Evolutionary conservation across 2,113 vertebrate species (phyloP).

Genomic region (Rhineura floridana): DNA sequence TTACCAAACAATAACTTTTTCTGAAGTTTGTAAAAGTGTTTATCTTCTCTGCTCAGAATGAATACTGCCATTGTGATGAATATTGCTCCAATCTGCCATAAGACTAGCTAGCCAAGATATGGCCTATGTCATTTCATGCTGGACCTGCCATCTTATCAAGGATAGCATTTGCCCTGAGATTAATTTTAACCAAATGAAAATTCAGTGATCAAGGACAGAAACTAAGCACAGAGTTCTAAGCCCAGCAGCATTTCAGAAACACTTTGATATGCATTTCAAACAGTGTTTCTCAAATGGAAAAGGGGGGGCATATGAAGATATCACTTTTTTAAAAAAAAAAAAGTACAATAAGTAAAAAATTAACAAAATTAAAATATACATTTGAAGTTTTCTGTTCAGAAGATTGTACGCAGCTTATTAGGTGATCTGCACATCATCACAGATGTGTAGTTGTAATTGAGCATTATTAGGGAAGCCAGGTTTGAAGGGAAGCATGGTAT

Average conservation of each 20-base stretch:
- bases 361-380: too few relatives aligned
- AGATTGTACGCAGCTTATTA: too few relatives aligned
- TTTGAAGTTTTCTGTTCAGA: too few relatives aligned
- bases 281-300: too few relatives aligned
- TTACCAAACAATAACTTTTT: not conserved
- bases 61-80: not conserved
- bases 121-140: slow-evolving; percentile 34
- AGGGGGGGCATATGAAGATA: too few relatives aligned
- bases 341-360: too few relatives aligned
- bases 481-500: too few relatives aligned
- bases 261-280: slow-evolving; percentile 36
- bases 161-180: slow-evolving; percentile 35
- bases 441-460: too few relatives aligned
- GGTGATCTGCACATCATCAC: too few relatives aligned
- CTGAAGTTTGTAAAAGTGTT: not conserved
- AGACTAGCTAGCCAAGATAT: not conserved
- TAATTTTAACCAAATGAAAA: slow-evolving; percentile 42
- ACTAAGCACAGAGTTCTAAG: slow-evolving; percentile 13
- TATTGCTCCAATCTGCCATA: slow-evolving; percentile 13
- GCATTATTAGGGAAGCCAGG: too few relatives aligned
- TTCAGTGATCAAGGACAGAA: slow-evolving; percentile 19
- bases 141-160: slow-evolving; percentile 27
- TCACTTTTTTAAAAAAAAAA: too few relatives aligned
- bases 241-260: slow-evolving; percentile 14
- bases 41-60: not conserved